Percentiles rank a stretch among this genome's conserved stretches.
Evolutionary conservation across 2,888 invertebrate genomes (phyloP).

Genomic region (Oxyteleia sp.): DNA sequence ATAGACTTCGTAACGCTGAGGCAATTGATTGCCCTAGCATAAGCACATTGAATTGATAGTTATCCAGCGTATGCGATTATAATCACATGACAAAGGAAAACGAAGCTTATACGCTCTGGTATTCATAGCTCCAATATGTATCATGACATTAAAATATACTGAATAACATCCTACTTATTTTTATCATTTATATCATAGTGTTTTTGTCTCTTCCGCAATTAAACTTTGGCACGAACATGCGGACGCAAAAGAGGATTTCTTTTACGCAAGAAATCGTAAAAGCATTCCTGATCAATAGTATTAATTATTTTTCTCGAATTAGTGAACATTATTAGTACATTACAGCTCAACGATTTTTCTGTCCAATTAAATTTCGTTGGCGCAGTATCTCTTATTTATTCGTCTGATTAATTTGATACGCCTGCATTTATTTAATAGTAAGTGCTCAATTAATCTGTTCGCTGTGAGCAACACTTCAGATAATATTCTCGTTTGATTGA

Average conservation of each 20-base stretch:
- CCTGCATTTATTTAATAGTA: no score
- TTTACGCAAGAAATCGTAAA: neutral
- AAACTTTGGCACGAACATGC: neutral
- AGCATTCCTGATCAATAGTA: neutral
- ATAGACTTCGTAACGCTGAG: slow-evolving; percentile 43
- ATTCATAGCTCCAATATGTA: neutral
- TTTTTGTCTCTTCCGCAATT: neutral
- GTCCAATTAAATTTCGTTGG: slow-evolving; percentile 35
- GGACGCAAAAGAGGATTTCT: neutral
- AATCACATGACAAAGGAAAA: slow-evolving; percentile 3
- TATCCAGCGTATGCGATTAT: slow-evolving; percentile 32
- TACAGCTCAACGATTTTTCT: slow-evolving; percentile 15
- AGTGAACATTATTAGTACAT: slow-evolving; percentile 15
- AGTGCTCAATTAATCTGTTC: no score
- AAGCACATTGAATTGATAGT: slow-evolving; percentile 30
- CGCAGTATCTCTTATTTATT: slow-evolving; percentile 10
- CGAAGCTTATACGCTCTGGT: neutral
- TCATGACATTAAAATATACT: slow-evolving; percentile 5
- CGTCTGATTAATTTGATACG: no score
- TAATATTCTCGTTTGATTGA: no score
- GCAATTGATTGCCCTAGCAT: slow-evolving; percentile 38
- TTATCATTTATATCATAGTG: neutral
- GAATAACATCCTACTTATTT: neutral
- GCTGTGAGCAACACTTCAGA: no score
- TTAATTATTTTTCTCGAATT: slow-evolving; percentile 2